Conservation (phyloP, 1,140 invertebrate genomes). For the Magallana gigas region DNA sequence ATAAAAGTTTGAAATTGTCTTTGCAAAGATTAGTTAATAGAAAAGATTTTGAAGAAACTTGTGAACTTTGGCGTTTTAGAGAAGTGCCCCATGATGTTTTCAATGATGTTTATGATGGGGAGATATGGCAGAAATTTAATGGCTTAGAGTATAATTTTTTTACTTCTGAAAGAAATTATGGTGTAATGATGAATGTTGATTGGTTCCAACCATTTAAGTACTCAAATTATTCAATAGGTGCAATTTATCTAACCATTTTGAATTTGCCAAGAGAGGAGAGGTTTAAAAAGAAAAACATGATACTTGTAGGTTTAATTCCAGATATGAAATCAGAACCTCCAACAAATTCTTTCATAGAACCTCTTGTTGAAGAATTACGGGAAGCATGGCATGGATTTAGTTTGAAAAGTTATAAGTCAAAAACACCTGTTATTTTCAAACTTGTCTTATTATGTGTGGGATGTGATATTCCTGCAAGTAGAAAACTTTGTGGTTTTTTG, state of each 20-base stretch:
- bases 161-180: constrained; percentile 9
- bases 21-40: constrained; percentile 28
- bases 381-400: too few species aligned
- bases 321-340: too few species aligned
- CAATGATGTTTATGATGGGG: constrained; percentile 51
- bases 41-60: constrained; percentile 40
- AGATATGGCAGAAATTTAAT: constrained; percentile 49
- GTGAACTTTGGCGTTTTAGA: constrained; percentile 31
- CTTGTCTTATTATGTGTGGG: too few species aligned
- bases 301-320: too few species aligned
- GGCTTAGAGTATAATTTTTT: not conserved
- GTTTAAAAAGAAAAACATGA: too few species aligned
- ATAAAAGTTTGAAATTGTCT: constrained; percentile 10
- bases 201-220: constrained; percentile 50
- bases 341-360: too few species aligned
- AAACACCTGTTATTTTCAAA: too few species aligned
- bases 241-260: constrained; percentile 26
- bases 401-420: too few species aligned
- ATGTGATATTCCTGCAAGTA: too few species aligned
- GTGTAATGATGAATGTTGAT: constrained; percentile 43
- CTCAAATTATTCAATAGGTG: constrained; percentile 40
- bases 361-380: too few species aligned
- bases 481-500: too few species aligned
- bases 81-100: constrained; percentile 13
- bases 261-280: constrained; percentile 18